Conservation (phyloP, 1,140 invertebrate species). For the Delia radicum region DNA sequence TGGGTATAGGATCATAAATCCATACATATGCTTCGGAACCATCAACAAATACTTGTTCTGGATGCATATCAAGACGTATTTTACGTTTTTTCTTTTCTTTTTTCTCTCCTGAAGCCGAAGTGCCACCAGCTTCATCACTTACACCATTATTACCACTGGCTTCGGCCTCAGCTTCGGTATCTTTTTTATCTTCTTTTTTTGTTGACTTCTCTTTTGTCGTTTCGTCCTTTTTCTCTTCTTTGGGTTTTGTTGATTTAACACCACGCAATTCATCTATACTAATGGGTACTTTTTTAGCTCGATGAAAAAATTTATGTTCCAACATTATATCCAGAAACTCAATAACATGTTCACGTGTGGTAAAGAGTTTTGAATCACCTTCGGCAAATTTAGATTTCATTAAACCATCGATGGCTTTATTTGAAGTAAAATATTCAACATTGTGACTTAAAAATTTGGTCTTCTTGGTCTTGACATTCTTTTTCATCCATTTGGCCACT, state of each 20-base stretch:
- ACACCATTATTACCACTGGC: slow-evolving; percentile 25
- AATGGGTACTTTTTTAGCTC: slow-evolving; percentile 85
- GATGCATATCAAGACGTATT: slow-evolving; percentile 91
- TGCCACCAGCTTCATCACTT: slow-evolving; percentile 32
- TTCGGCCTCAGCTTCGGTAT: slow-evolving; percentile 58
- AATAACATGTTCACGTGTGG: slow-evolving; percentile 75
- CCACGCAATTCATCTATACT: slow-evolving; percentile 67
- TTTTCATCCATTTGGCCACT: slow-evolving; percentile 90
- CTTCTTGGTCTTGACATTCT: slow-evolving; percentile 90
- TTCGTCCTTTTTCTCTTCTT: slow-evolving; percentile 22
- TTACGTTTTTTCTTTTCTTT: slow-evolving; percentile 68
- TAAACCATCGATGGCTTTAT: slow-evolving; percentile 87
- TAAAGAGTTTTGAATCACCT: slow-evolving; percentile 76
- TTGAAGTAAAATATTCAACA: slow-evolving; percentile 92
- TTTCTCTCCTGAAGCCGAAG: slow-evolving; percentile 44
- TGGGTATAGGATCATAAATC: slow-evolving; percentile 97
- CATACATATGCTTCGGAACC: slow-evolving; percentile 96
- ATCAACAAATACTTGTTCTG: slow-evolving; percentile 92
- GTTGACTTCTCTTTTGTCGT: background rate
- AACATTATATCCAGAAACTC: slow-evolving; percentile 84
- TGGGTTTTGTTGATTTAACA: slow-evolving; percentile 50
- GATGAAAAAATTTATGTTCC: slow-evolving; percentile 91
- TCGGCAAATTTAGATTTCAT: slow-evolving; percentile 90
- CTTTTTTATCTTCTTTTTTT: slow-evolving; percentile 63
- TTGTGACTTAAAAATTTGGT: slow-evolving; percentile 94